Evolutionary conservation across 2,113 vertebrate species (phyloP), one percentile per base, ranked within the genome.

Genomic region (Amblyopsis rosae): DNA sequence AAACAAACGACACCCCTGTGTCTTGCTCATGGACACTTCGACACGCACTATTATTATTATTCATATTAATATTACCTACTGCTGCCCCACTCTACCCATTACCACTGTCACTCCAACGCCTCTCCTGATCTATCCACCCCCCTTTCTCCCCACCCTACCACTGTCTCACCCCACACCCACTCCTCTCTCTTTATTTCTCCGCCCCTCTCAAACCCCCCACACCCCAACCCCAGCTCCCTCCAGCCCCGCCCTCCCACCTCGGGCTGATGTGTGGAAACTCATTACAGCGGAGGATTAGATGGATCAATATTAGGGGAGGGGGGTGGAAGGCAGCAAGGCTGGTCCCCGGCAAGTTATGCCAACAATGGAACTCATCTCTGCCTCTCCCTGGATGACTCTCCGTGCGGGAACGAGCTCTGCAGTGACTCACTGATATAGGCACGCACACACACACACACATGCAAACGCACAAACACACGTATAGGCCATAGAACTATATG

Each of bases 241-340:
- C 60, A 66, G 73, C 63, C 70, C 17, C 1, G 65, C 62, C 82
- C 62, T 68, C 73, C 67, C 77, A 72, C 70, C 77, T 73, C 72
- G 17, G 77, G 73, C 78, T 79, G 87, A 82, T 75, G 76, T 70
- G 67, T 80, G 88, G 87, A 91, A 88, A 87, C 86, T 89, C 90
- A 91, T 89, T 90, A 91, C 65, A 79, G 86, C 57, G 12, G 56
- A 83, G 88, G 89, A 91, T 92, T 91, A 88, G 81, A 89, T 90
- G 76, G 86, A 91, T 91, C 83, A 77, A 82, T 65, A 67, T 45
- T 75, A 67, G 75, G 70, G 47, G 67, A 32, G 53, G 41, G 70
- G 69, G 32, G 80, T 66, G 78, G 73, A 87, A 86, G 81, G 72
- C 77, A 66, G 83, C 75, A 62, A 67, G 79, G 82, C 82, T 67